Evolutionary conservation across 2,113 vertebrate species (phyloP).

Genomic region (Ophthalmolycus amberensis): DNA sequence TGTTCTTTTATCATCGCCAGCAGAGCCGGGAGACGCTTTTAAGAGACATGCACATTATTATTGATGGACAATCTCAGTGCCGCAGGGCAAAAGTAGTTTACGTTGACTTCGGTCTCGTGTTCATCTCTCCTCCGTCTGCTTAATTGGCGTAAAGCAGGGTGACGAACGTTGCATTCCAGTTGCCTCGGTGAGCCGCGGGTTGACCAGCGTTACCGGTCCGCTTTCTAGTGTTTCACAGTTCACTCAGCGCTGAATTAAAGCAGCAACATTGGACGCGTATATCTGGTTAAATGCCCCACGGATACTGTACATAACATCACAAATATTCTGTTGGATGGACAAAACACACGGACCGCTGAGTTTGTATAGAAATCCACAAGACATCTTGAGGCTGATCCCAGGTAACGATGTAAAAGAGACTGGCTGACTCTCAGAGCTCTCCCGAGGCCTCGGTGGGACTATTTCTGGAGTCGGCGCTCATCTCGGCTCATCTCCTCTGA

Average conservation of each 20-base stretch:
- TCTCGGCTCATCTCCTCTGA: conserved; percentile 49
- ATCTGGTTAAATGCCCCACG: neutral
- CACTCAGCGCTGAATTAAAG: conserved; percentile 2
- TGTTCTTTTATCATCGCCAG: conserved; percentile 49
- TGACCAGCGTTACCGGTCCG: conserved; percentile 36
- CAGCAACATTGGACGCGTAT: neutral
- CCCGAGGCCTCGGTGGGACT: conserved; percentile 42
- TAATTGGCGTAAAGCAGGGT: conserved; percentile 50
- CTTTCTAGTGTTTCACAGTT: conserved; percentile 48
- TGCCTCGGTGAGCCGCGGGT: conserved; percentile 40
- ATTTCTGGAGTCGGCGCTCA: conserved; percentile 52
- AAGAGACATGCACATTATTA: conserved; percentile 54
- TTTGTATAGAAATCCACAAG: conserved; percentile 15
- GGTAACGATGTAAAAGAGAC: conserved; percentile 47
- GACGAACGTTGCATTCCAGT: conserved; percentile 44
- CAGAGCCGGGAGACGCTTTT: conserved; percentile 59
- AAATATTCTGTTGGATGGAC: neutral
- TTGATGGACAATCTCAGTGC: conserved; percentile 59
- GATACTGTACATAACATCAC: neutral
- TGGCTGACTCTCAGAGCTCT: conserved; percentile 30
- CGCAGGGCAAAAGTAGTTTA: conserved; percentile 52
- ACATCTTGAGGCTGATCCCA: conserved; percentile 54
- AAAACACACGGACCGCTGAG: neutral
- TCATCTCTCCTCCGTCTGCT: conserved; percentile 34
- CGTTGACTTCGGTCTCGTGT: conserved; percentile 50